Evolutionary conservation across 2,113 vertebrate genomes (phyloP).

Genomic region (Gulo gulo): DNA sequence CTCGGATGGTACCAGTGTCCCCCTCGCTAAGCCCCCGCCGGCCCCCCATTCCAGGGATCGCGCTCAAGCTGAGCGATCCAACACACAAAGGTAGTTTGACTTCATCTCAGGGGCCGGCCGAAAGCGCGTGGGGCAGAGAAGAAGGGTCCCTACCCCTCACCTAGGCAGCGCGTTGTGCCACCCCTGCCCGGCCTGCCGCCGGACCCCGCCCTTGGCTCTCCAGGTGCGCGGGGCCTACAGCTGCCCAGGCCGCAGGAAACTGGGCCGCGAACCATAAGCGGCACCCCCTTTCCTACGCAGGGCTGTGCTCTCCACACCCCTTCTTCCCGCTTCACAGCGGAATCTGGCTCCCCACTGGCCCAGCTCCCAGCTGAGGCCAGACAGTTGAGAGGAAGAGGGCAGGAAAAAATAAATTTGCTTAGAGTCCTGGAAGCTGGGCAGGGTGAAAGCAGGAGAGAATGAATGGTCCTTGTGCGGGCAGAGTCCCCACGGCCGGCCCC

Average conservation of each 20-base stretch:
- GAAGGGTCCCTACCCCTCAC: no score
- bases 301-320: background rate
- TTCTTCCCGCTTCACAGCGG: accelerated
- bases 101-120: background rate
- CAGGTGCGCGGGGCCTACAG: background rate
- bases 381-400: background rate
- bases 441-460: background rate
- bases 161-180: background rate
- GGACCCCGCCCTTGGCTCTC: no score
- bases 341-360: background rate
- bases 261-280: accelerated
- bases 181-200: background rate
- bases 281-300: background rate
- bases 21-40: background rate
- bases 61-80: background rate
- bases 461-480: accelerated
- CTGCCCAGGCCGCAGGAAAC: background rate
- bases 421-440: background rate
- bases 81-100: accelerated
- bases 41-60: background rate
- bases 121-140: background rate
- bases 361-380: background rate
- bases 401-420: background rate
- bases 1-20: accelerated
- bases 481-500: background rate